A percentile compares a stretch with the other conserved stretches of the same genome.
phyloP scores from a whole-genome alignment of 2,888 invertebrate genomes.

The Hesperia comma region DNA sequence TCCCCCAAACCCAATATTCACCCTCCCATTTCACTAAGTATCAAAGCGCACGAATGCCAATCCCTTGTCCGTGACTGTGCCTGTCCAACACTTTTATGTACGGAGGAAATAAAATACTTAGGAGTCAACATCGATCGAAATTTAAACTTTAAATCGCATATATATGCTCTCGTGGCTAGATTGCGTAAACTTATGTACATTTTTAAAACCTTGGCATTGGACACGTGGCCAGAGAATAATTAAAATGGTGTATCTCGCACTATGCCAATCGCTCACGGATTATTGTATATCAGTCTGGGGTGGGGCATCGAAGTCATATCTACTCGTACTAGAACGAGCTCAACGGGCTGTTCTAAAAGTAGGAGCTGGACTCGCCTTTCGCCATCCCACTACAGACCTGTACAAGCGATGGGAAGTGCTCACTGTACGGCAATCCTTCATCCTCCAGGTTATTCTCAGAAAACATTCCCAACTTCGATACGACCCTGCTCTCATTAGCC shows the following conservation, averaged over 20 bases:
- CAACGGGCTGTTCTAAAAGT: slow-evolving; percentile 4
- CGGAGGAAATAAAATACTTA: slow-evolving; percentile 5
- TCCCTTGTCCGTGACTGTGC: not conserved
- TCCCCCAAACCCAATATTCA: not conserved
- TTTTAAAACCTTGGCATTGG: slow-evolving; percentile 6
- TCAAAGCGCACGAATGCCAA: not conserved
- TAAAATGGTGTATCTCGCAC: not conserved
- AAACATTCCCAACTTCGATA: too few species aligned
- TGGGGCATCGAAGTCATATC: slow-evolving; percentile 19
- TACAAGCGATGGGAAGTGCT: too few species aligned
- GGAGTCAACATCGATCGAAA: slow-evolving; percentile 8
- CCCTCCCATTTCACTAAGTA: not conserved
- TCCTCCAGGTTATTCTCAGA: too few species aligned
- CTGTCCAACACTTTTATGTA: not conserved
- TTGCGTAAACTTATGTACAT: slow-evolving; percentile 13
- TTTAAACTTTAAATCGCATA: slow-evolving; percentile 6
- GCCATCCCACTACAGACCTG: too few species aligned
- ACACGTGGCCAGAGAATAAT: not conserved
- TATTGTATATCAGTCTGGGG: slow-evolving; percentile 31
- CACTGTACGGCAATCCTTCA: too few species aligned
- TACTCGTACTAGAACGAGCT: slow-evolving; percentile 26
- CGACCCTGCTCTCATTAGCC: too few species aligned
- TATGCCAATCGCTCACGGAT: slow-evolving; percentile 10
- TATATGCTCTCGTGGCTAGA: not conserved
- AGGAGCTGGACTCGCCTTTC: not conserved